Evolutionary conservation across 2,797 vertebrate species (phyloP).

Genomic region (Micromesistius poutassou): DNA sequence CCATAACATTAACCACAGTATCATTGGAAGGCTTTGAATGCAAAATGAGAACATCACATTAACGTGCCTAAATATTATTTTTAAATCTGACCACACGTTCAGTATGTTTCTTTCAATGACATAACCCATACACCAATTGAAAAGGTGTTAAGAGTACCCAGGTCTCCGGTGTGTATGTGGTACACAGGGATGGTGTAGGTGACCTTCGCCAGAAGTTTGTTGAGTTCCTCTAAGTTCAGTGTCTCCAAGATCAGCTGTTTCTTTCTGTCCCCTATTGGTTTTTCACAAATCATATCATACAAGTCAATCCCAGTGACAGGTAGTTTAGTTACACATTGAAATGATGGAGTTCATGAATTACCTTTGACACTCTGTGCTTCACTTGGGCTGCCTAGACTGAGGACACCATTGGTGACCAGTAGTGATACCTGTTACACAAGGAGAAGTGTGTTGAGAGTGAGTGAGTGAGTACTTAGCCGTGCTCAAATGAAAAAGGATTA

Average conservation of each 20-base stretch:
- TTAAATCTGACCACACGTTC: neutral
- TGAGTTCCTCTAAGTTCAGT: slow-evolving; percentile 49
- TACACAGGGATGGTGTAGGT: slow-evolving; percentile 73
- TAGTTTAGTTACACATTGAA: neutral
- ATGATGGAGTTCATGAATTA: slow-evolving; percentile 8
- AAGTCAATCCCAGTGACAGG: neutral
- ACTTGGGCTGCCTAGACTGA: slow-evolving; percentile 52
- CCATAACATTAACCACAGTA: no score
- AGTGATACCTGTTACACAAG: slow-evolving; percentile 58
- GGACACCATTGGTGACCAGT: slow-evolving; percentile 60
- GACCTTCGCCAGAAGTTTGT: slow-evolving; percentile 61
- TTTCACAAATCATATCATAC: neutral
- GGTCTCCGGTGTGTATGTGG: slow-evolving; percentile 57
- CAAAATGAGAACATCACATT: slow-evolving; percentile 11
- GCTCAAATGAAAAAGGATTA: no score
- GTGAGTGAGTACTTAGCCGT: neutral
- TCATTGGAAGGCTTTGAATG: no score
- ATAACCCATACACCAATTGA: neutral
- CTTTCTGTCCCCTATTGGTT: slow-evolving; percentile 52
- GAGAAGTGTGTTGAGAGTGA: neutral
- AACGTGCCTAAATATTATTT: neutral
- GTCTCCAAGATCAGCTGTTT: slow-evolving; percentile 56
- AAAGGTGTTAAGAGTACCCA: slow-evolving; percentile 46
- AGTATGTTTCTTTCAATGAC: neutral
- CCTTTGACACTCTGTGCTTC: slow-evolving; percentile 43